These are phyloP conservation scores for Drosophila ogumai DNA, from an alignment of 1,140 invertebrate genomes.

Conservation along the genomic window DNA sequence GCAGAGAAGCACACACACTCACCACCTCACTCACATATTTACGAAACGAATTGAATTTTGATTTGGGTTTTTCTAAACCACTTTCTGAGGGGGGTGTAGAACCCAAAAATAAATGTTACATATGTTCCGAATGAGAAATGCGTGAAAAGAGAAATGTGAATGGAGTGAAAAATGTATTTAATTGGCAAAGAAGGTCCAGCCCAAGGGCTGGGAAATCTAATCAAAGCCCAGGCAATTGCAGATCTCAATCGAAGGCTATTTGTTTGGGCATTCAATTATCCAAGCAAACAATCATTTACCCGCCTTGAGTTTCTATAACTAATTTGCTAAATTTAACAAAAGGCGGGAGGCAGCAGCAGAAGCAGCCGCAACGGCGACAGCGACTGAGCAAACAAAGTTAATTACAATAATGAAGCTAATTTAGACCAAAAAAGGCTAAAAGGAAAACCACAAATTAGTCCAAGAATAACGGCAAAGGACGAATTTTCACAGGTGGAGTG, in stretches of 20 bases:
- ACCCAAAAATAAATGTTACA: slow-evolving; percentile 45
- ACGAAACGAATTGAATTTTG: slow-evolving; percentile 64
- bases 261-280: slow-evolving; percentile 40
- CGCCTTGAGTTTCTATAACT: slow-evolving; percentile 27
- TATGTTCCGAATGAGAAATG: slow-evolving; percentile 34
- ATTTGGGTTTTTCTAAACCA: slow-evolving; percentile 52
- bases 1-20: slow-evolving; percentile 25
- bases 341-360: background rate
- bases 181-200: slow-evolving; percentile 11
- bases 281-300: slow-evolving; percentile 16
- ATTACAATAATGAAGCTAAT: slow-evolving; percentile 78
- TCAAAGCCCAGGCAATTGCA: slow-evolving; percentile 26
- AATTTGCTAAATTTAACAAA: slow-evolving; percentile 72
- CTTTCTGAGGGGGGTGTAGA: background rate
- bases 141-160: background rate
- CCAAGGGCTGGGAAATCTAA: slow-evolving; percentile 7
- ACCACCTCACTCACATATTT: slow-evolving; percentile 15
- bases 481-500: slow-evolving; percentile 42
- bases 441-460: slow-evolving; percentile 69
- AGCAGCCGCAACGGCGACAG: background rate
- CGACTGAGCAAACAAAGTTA: slow-evolving; percentile 54
- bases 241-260: slow-evolving; percentile 28
- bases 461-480: slow-evolving; percentile 52
- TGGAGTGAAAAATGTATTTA: slow-evolving; percentile 30
- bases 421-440: slow-evolving; percentile 60